Conservation (phyloP, 2,888 invertebrate species). For the Ectemnius lituratus region DNA sequence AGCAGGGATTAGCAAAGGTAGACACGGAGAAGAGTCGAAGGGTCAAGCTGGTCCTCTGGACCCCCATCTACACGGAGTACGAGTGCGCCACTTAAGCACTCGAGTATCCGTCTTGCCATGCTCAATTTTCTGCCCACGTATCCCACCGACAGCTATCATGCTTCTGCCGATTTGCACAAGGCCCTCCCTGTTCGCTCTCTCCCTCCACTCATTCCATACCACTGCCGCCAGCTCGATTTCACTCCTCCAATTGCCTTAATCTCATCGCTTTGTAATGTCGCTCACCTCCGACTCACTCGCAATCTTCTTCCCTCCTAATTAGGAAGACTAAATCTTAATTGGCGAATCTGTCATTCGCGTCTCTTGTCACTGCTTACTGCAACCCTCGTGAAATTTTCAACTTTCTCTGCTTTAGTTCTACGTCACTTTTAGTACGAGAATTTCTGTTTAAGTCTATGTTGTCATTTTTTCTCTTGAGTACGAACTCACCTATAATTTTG, state of each 20-base stretch:
- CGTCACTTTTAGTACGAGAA: too few species aligned
- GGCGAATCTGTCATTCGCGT: too few species aligned
- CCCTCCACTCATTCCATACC: neutral
- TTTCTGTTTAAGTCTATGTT: too few species aligned
- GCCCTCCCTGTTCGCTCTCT: neutral
- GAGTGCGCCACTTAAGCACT: constrained; percentile 29
- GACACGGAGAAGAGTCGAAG: constrained; percentile 27
- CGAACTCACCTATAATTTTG: neutral
- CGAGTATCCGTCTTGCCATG: constrained; percentile 25
- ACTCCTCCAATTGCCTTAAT: constrained; percentile 3
- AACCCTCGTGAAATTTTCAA: too few species aligned
- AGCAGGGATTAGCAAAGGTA: constrained; percentile 47
- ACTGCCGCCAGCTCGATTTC: neutral
- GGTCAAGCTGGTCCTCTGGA: constrained; percentile 34
- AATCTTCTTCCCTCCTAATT: too few species aligned
- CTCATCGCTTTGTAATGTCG: neutral
- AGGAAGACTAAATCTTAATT: too few species aligned
- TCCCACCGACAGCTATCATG: constrained; percentile 8
- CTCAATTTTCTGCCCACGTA: constrained; percentile 37
- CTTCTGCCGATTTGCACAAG: constrained; percentile 1
- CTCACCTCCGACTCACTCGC: too few species aligned
- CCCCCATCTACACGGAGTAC: constrained; percentile 16
- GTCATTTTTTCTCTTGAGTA: neutral
- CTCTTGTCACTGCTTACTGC: too few species aligned
- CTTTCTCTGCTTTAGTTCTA: too few species aligned